Base-by-base conservation (phyloP, 2,113 vertebrate genomes). In the Puffinus mauretanicus region DNA sequence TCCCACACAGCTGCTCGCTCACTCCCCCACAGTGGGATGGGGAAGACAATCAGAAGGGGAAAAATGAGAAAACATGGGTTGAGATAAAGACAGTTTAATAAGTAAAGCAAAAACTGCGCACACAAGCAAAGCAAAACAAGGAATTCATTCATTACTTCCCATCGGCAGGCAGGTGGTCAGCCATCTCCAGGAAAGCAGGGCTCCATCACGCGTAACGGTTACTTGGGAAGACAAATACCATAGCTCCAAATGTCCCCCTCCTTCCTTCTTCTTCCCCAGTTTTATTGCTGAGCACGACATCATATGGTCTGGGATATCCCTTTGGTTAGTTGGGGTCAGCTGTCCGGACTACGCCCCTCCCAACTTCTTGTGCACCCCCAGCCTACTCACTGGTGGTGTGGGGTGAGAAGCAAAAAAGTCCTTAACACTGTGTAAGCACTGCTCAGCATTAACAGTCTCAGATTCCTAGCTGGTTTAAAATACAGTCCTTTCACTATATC, bases 161-260 rank as follows among this genome's bases (percentile, higher is more conserved):
- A 8, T 10, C 2, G 11, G 12, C 26, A 49, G 42, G 26, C 34
- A 61, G 57, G 26, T 77, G 27, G 47, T 69, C 20, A 32, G n/a
- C 6, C 19, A n/a, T 19, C 32, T 52, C 10, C 36, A 52, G 51
- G 36, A 77, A 52, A 71, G 13, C 11, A 36, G 30, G 29, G 2
- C 5, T 36, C 5, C 19, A 11, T 19, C 9, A 38, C 0, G 5
- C 7, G 3, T 8, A 15, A n/a, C 4, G 4, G 13, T 25, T 52
- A 17, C 29, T 47, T 27, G 34, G 38, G 67, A 82, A 82, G 13
- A 29, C 18, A 90, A 54, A 66, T 9, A 7, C 8, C 17, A 9
- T 27, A 8, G 5, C 6, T 85, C 3, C 4, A 11, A 52, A 52
- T 7, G 3, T 19, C 12, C 3, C 8, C 1, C 3, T 6, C 11